Evolutionary conservation across 2,888 invertebrate genomes (phyloP), one percentile per base, ranked within the genome.

Genomic region (Agapostemon virescens): DNA sequence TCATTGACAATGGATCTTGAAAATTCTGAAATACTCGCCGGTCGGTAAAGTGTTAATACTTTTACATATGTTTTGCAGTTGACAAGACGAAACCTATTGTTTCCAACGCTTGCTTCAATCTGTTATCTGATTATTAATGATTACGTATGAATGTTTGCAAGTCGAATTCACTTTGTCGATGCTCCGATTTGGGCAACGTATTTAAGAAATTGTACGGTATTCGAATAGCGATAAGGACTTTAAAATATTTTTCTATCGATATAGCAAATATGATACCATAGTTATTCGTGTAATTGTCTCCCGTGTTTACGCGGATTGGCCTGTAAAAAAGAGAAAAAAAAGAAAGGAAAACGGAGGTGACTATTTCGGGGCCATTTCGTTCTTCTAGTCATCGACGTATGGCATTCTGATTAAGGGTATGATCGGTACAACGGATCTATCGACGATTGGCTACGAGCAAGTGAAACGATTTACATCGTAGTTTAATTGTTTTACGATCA

Each of bases 381-480:
- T 26, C 11, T 58, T 66, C 45, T 75, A 69, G 64, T 69, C 69
- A 15, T 58, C 33, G 15, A 40, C 40, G 1, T 33, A 61, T 75
- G 55, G 42, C 64, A 33, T 20, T 26, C 0, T 23, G 45, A 15
- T 52, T 63, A 40, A 0, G 11, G 1, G 61, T 33, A 63, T 52
- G n/a, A 64, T 63, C 13, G 15, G 36, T 64, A 6, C 5, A n/a
- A 42, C 20, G 30, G 23, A 36, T 72, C 45, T 20, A 45, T 11
- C 5, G 7, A 55, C 17, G 17, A 58, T 58, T 5, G 15, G 30
- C 23, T 30, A 15, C 15, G 15, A 30, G 1, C 17, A 58, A 58
- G 6, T 26, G 30, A 55, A 11, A 26, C n/a, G 0, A 30, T 11
- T 30, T 30, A 26, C 15, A 20, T 9, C 20, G 20, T 61, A 61